Percentiles rank a stretch among this genome's conserved stretches.
phyloP scores from a whole-genome alignment of 2,797 vertebrate genomes.

The Sebastolobus altivelis region DNA sequence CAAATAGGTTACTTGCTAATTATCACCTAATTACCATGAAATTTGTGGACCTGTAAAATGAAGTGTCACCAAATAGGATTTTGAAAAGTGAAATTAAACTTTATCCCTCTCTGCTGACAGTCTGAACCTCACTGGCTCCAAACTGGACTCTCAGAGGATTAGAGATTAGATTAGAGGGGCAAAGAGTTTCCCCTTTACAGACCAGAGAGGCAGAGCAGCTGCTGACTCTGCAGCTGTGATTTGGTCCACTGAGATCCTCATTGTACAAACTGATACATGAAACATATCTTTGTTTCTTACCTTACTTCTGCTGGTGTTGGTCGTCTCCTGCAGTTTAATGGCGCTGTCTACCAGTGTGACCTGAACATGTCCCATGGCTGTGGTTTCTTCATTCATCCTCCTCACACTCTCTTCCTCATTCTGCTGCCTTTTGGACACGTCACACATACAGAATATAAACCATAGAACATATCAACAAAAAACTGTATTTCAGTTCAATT shows the following conservation, averaged over 20 bases:
- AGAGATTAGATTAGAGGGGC: constrained; percentile 11
- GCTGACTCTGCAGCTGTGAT: constrained; percentile 16
- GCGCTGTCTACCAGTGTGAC: constrained; percentile 39
- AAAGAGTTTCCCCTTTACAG: background rate
- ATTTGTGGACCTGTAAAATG: no score
- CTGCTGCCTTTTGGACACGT: constrained; percentile 38
- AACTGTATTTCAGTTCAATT: background rate
- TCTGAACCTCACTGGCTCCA: constrained; percentile 20
- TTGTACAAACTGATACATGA: background rate
- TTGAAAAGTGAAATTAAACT: background rate
- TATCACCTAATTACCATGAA: no score
- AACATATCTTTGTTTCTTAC: constrained; percentile 27
- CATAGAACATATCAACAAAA: background rate
- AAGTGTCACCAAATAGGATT: background rate
- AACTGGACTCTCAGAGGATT: constrained; percentile 26
- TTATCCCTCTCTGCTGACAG: constrained; percentile 23
- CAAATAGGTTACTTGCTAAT: no score
- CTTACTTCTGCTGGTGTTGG: constrained; percentile 12
- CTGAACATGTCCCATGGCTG: constrained; percentile 19
- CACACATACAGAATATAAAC: background rate
- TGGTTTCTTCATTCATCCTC: constrained; percentile 26
- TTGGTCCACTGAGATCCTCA: background rate
- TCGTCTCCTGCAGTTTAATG: constrained; percentile 28
- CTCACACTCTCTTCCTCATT: constrained; percentile 32
- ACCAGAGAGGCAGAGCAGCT: background rate